Conservation (phyloP, 1,140 invertebrate species). For the Bombus ignitus region DNA sequence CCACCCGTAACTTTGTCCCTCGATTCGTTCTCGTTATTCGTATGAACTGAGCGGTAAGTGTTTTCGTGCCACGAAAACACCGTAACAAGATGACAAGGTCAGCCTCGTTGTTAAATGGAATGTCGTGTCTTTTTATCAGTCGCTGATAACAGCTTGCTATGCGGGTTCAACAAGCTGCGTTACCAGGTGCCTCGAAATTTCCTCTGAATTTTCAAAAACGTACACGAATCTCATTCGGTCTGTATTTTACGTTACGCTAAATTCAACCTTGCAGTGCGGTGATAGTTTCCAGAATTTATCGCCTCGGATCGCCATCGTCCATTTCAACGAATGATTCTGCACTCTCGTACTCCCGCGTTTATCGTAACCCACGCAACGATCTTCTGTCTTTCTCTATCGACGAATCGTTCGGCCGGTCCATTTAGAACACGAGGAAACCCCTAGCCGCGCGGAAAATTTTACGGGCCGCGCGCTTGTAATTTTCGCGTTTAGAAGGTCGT, state of each 20-base stretch:
- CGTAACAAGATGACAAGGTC: not conserved
- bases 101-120: conserved; percentile 1
- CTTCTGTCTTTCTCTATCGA: not conserved
- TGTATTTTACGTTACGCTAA: not conserved
- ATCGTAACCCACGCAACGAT: not conserved
- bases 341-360: not conserved
- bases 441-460: not conserved
- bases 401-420: no score
- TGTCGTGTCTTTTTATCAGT: conserved; percentile 27
- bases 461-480: not conserved
- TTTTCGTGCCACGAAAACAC: not conserved
- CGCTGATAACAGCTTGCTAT: not conserved
- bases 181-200: not conserved
- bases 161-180: not conserved
- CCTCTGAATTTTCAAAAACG: not conserved
- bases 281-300: not conserved
- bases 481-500: conserved; percentile 35
- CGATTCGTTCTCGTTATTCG: not conserved
- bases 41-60: not conserved
- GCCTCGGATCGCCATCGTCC: not conserved
- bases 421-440: no score
- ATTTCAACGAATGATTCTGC: not conserved
- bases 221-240: not conserved
- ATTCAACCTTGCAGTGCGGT: not conserved
- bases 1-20: not conserved